phyloP scores from a whole-genome alignment of 2,113 vertebrate genomes.

The Zosterops lateralis region DNA sequence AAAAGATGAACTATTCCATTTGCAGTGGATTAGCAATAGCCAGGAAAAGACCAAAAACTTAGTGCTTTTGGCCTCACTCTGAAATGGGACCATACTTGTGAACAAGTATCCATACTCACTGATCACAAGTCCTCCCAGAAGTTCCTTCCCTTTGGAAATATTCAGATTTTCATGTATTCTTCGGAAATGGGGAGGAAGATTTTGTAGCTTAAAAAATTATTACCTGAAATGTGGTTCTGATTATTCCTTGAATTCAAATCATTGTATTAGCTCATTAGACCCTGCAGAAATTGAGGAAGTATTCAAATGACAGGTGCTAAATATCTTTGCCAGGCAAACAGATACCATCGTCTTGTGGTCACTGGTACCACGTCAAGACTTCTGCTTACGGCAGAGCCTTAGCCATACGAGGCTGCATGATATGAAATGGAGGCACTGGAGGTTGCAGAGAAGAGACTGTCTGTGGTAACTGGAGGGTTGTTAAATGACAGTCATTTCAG shows the following conservation, averaged over 20 bases:
- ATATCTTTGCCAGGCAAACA: background rate
- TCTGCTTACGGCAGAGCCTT: background rate
- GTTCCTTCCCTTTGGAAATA: background rate
- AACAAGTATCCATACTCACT: background rate
- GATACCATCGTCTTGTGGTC: background rate
- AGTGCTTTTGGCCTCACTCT: constrained; percentile 31
- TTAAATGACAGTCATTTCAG: background rate
- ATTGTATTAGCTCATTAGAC: background rate
- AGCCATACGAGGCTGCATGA: rapidly evolving
- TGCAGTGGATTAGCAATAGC: constrained; percentile 27
- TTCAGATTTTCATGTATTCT: background rate
- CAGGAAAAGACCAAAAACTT: constrained; percentile 11
- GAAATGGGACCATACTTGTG: background rate
- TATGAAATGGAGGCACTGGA: background rate
- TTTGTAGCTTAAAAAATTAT: background rate
- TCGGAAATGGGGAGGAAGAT: background rate
- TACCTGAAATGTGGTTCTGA: background rate
- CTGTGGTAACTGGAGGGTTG: background rate
- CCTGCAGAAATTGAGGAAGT: background rate
- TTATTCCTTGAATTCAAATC: background rate
- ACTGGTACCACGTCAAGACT: background rate
- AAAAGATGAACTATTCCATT: constrained; percentile 52
- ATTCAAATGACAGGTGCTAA: background rate
- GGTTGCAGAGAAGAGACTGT: background rate
- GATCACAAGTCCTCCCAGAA: background rate